phyloP scores from a whole-genome alignment of 2,888 invertebrate genomes.

The Caenorhabditis doughertyi region DNA sequence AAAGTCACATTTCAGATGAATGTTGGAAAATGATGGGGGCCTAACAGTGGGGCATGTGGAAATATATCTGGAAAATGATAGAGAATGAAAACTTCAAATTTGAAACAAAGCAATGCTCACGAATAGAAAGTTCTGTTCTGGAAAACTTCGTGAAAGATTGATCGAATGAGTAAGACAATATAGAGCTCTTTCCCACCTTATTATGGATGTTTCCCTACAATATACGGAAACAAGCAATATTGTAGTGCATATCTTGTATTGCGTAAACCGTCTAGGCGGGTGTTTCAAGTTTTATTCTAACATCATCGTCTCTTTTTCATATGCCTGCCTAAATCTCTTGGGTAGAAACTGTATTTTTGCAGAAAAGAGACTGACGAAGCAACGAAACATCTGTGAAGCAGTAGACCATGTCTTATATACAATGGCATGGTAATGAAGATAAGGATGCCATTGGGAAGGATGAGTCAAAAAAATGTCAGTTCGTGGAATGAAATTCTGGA shows the following conservation, averaged over 20 bases:
- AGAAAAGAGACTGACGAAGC: slow-evolving; percentile 1
- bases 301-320: slow-evolving; percentile 7
- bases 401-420: slow-evolving; percentile 20
- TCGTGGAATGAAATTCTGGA: background rate
- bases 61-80: too few relatives aligned
- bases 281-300: slow-evolving; percentile 32
- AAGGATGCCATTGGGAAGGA: background rate
- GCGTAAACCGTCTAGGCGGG: slow-evolving; percentile 16
- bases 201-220: slow-evolving; percentile 1
- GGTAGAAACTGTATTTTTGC: slow-evolving; percentile 2
- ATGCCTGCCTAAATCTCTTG: slow-evolving; percentile 19
- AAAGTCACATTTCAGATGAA: too few relatives aligned
- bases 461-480: background rate
- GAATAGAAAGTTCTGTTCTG: too few relatives aligned
- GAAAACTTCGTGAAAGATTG: too few relatives aligned
- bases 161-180: too few relatives aligned
- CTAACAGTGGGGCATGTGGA: too few relatives aligned
- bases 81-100: too few relatives aligned
- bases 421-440: slow-evolving; percentile 10
- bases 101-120: too few relatives aligned
- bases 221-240: background rate
- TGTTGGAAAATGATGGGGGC: too few relatives aligned
- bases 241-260: slow-evolving; percentile 29
- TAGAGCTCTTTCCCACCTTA: too few relatives aligned
- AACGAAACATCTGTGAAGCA: slow-evolving; percentile 26